These are phyloP conservation scores for Chrysaora quinquecirrha DNA, from an alignment of 30 jellyfish, hydroid and myxozoan species.

Conservation along the genomic window DNA sequence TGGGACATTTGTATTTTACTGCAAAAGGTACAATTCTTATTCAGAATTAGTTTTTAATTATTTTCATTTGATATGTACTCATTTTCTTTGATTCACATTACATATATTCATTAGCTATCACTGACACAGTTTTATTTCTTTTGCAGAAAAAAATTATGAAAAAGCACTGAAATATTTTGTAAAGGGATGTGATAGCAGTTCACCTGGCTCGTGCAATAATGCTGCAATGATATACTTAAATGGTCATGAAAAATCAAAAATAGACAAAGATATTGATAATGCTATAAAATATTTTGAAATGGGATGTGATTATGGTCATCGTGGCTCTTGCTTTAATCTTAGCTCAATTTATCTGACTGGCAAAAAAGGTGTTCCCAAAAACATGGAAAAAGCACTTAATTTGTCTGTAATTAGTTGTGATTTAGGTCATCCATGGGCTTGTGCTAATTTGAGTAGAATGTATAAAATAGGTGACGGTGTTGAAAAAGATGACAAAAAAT, in stretches of 20 bases:
- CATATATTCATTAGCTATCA: neutral
- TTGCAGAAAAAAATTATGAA: slow-evolving; percentile 48
- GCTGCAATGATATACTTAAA: slow-evolving; percentile 67
- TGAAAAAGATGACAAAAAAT: slow-evolving; percentile 55
- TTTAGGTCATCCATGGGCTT: slow-evolving; percentile 83
- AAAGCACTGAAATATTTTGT: slow-evolving; percentile 55
- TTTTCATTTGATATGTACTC: neutral
- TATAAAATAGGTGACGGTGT: slow-evolving; percentile 81
- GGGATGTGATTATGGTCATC: slow-evolving; percentile 68
- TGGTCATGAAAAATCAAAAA: slow-evolving; percentile 57
- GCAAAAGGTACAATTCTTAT: slow-evolving; percentile 66
- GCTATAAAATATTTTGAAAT: slow-evolving; percentile 57
- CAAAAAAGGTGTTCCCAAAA: slow-evolving; percentile 55
- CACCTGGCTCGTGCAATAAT: slow-evolving; percentile 74
- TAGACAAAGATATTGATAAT: slow-evolving; percentile 44
- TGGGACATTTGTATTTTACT: slow-evolving; percentile 46
- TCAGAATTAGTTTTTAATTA: too few relatives aligned
- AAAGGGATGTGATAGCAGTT: slow-evolving; percentile 56
- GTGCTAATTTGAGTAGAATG: slow-evolving; percentile 80
- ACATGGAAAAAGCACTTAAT: slow-evolving; percentile 61
- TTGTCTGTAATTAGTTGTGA: slow-evolving; percentile 52
- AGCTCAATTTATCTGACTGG: slow-evolving; percentile 76
- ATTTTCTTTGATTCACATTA: neutral
- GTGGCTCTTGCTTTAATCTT: slow-evolving; percentile 59
- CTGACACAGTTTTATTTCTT: neutral